Evolutionary conservation across 1,140 invertebrate species (phyloP).

Genomic region (Nasonia vitripennis): DNA sequence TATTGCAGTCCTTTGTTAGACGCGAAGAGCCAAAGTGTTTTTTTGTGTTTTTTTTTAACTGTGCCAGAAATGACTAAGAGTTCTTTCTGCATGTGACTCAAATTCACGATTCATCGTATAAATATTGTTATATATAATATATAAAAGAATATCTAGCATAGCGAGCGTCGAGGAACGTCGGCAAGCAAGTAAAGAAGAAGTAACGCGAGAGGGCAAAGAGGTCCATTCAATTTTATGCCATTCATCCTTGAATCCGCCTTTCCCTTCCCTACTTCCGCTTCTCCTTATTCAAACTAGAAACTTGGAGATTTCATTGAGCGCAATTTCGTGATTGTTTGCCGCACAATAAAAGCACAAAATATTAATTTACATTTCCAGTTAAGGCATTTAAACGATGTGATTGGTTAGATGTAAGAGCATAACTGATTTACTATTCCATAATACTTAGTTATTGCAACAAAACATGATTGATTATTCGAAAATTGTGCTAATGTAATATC

Average conservation of each 20-base stretch:
- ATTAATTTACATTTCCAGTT: background rate
- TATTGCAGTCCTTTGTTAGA: constrained; percentile 72
- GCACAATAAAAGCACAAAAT: constrained; percentile 4
- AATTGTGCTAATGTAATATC: background rate
- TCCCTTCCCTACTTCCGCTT: constrained; percentile 13
- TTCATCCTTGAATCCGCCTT: constrained; percentile 14
- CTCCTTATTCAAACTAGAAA: background rate
- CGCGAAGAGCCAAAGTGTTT: constrained; percentile 75
- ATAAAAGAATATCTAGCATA: constrained; percentile 71
- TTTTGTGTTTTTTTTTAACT: constrained; percentile 62
- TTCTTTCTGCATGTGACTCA: constrained; percentile 74
- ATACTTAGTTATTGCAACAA: background rate
- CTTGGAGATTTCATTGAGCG: constrained; percentile 20
- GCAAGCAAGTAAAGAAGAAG: constrained; percentile 42
- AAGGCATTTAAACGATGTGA: background rate
- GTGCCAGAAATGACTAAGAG: constrained; percentile 69
- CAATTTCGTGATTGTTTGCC: background rate
- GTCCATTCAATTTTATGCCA: constrained; percentile 18
- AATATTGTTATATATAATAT: constrained; percentile 75
- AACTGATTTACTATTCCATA: background rate
- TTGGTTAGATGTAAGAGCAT: constrained; percentile 16
- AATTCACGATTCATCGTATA: constrained; percentile 74
- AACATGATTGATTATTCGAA: background rate
- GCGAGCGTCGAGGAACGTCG: constrained; percentile 58
- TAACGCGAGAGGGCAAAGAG: constrained; percentile 34